A percentile compares a stretch with the other conserved stretches of the same genome.
phyloP scores from a whole-genome alignment of 2,113 vertebrate genomes.

The Todiramphus chloris region DNA sequence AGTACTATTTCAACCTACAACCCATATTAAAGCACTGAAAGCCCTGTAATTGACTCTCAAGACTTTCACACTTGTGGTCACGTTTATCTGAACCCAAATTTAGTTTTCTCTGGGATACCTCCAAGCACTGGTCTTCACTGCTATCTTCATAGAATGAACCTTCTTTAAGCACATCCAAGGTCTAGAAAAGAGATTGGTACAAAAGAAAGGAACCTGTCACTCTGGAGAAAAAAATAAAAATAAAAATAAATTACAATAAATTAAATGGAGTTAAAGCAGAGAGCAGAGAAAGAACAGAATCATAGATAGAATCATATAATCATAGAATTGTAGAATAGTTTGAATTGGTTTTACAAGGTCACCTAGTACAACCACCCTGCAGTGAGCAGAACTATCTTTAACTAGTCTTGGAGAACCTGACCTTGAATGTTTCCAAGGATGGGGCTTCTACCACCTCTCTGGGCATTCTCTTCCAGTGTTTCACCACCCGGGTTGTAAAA shows the following conservation, averaged over 20 bases:
- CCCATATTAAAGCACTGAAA: background rate
- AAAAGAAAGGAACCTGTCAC: background rate
- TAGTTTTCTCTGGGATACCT: background rate
- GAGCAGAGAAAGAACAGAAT: background rate
- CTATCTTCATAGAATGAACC: background rate
- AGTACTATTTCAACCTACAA: background rate
- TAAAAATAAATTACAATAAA: background rate
- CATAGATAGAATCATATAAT: background rate
- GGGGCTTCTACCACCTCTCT: background rate
- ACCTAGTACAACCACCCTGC: background rate
- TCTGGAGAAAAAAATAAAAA: background rate
- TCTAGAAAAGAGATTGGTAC: background rate
- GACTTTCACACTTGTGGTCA: background rate
- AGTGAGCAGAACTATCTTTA: background rate
- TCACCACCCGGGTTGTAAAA: background rate
- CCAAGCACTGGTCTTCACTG: background rate
- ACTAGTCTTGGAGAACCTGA: fast-evolving
- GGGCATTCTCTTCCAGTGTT: background rate
- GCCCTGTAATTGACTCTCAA: background rate
- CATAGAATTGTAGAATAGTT: background rate
- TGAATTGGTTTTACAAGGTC: background rate
- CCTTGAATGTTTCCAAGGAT: background rate
- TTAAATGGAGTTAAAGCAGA: background rate
- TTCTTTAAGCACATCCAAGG: fast-evolving
- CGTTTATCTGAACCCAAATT: background rate